Base-by-base conservation (phyloP, 2,797 vertebrate species). In the Sternotherus odoratus region DNA sequence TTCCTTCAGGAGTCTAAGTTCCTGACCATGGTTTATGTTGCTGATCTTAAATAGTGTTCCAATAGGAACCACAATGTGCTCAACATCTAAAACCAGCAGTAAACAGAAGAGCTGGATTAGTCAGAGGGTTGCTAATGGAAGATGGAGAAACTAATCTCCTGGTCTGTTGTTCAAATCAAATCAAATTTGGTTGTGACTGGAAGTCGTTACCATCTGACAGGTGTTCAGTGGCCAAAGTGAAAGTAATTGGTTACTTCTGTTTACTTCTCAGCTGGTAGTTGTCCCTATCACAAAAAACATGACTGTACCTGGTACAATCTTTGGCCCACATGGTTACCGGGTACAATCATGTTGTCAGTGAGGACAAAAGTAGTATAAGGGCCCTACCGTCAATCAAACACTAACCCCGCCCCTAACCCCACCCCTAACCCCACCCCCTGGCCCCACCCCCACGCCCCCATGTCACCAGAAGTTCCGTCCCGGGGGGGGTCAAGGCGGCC, bases 61-160 rank as follows among this genome's bases (percentile, higher is more conserved):
- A 66, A 4, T 46, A 72, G 21, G 69, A 85, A 48, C 30, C 50
- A 83, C 43, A 87, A 51, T 26, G 24, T 87, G 30, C 75, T 88
- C n/a, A 51, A 93, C 57, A 87, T 85, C 88, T 83, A 92, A 93
- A 90, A 83, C n/a, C 49, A 85, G 83, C 36, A 21, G n/a, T 13
- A 80, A 69, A 92, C 87, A 79, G 39, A 92, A 28, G 49, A 90
- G 19, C 30, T 93, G 49, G 80, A 78, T 89, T 72, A 43, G 13
- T 90, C 83, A 94, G 75, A 0, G 1, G 16, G 3, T 91, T 83
- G 49, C 39, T 78, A 83, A 88, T 87, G 78, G 85, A 95, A 87
- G 36, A 50, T 33, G 3, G 17, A 87, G 19, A 49, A 53, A 85
- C 88, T 87, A 93, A 85, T 72, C 26, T 77, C 10, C 33, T 39